These are phyloP conservation scores for Lasioglossum figueresi DNA, from an alignment of 2,888 invertebrate species.

Conservation along the genomic window DNA sequence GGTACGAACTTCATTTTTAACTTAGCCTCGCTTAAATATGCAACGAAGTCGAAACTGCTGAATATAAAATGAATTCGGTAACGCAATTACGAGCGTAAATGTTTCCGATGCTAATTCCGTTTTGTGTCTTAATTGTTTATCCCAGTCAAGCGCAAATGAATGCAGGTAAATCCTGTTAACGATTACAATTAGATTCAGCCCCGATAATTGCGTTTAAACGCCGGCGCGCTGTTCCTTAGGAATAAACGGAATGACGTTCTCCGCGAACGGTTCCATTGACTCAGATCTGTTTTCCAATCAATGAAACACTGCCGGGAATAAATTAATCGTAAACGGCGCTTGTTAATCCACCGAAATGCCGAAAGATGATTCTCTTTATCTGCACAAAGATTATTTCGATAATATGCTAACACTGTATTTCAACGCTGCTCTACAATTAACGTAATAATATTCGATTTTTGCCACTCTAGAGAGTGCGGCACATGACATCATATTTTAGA, in stretches of 20 bases:
- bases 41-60: not conserved
- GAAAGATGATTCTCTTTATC: not conserved
- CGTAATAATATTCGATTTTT: too few species aligned
- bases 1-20: not conserved
- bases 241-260: conserved; percentile 15
- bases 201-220: conserved; percentile 12
- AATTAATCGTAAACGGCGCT: not conserved
- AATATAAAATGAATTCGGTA: not conserved
- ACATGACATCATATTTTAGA: too few species aligned
- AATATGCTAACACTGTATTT: not conserved
- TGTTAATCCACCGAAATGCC: not conserved
- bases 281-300: conserved; percentile 12
- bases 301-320: not conserved
- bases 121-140: not conserved
- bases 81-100: conserved; percentile 8
- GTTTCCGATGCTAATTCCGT: conserved; percentile 8
- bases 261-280: not conserved
- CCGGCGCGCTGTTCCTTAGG: conserved; percentile 19
- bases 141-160: not conserved
- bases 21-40: not conserved
- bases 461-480: too few species aligned
- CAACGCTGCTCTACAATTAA: too few species aligned
- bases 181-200: conserved; percentile 23
- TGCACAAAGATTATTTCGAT: not conserved
- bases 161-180: conserved; percentile 11